phyloP scores from a whole-genome alignment of 2,888 invertebrate genomes.

The Keiferia lycopersicella region DNA sequence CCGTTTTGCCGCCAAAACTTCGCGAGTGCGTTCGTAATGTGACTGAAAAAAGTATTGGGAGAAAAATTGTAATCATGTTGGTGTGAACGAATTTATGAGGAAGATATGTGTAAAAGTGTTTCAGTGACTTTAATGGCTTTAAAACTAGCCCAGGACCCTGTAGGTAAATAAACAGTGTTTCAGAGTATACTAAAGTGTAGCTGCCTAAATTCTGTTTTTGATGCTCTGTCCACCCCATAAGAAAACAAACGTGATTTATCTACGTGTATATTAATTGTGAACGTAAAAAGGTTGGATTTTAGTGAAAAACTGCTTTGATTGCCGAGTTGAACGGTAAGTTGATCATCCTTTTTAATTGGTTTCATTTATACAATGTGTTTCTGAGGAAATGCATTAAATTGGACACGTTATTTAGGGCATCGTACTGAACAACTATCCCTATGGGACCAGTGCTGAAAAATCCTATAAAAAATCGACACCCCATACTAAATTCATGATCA shows the following conservation, averaged over 20 bases:
- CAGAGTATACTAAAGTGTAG: not conserved
- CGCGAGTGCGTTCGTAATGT: slow-evolving; percentile 10
- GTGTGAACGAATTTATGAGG: not conserved
- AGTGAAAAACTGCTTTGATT: not conserved
- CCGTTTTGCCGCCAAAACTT: slow-evolving; percentile 11
- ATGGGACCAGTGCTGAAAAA: no score
- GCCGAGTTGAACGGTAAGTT: not conserved
- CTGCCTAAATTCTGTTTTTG: not conserved
- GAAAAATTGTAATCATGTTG: no score
- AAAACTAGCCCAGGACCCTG: no score
- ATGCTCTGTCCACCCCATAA: not conserved
- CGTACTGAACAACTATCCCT: no score
- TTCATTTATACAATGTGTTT: not conserved
- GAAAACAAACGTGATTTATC: not conserved
- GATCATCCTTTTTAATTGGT: slow-evolving; percentile 1
- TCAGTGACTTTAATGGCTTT: no score
- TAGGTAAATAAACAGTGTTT: no score
- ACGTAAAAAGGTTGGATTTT: not conserved
- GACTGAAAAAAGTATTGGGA: not conserved
- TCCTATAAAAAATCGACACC: no score
- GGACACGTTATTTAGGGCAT: no score
- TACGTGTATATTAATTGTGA: not conserved
- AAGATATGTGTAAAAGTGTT: not conserved
- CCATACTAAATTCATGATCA: no score
- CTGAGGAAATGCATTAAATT: no score